Evolutionary conservation across 2,797 vertebrate species (phyloP), one percentile per base, ranked within the genome.

Genomic region (Loris lydekkerianus): DNA sequence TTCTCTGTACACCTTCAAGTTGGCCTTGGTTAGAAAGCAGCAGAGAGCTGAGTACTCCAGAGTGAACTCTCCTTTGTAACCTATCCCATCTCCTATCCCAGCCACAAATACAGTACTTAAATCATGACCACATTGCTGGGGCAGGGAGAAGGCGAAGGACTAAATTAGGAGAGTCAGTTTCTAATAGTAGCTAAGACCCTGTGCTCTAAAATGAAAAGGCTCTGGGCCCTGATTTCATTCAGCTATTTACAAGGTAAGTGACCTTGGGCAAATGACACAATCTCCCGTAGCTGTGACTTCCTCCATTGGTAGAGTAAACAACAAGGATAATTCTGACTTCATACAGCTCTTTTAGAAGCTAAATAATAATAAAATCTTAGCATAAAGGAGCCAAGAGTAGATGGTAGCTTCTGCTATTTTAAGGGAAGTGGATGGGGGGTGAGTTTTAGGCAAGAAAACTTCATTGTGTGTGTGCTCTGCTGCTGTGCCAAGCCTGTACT

Each of bases 331-430:
- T 85, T 91, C n/a, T 78, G 31, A 94, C 29, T 92, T 72, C 29
- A 37, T 58, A 92, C 10, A 3, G 11, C 84, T 80, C 53, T 87
- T 61, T 56, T 29, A 34, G 60, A 25, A 58, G 77, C 34, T 81
- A 61, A 92, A 85, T 91, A 87, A 84, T 81, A 87, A 81, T 93
- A 80, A 94, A 89, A 11, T 69, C 40, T 93, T 70, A 80, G 60
- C 82, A 91, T 78, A 72, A 56, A 7, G 15, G 86, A 89, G 11
- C 46, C 65, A 77, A 87, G 18, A 80, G 58, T 63, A 70, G 21
- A 65, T 72, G 2, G n/a, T 81, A 91, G 31, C 40, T 72, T 86
- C 78, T 82, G 27, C 40, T 69, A 13, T 29, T 81, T 65, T 86
- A 49, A 93, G 58, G 27, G 20, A 89, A 21, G 5, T 53, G 21